Base-by-base conservation (phyloP, 2,797 vertebrate species). In the Ataeniobius toweri region DNA sequence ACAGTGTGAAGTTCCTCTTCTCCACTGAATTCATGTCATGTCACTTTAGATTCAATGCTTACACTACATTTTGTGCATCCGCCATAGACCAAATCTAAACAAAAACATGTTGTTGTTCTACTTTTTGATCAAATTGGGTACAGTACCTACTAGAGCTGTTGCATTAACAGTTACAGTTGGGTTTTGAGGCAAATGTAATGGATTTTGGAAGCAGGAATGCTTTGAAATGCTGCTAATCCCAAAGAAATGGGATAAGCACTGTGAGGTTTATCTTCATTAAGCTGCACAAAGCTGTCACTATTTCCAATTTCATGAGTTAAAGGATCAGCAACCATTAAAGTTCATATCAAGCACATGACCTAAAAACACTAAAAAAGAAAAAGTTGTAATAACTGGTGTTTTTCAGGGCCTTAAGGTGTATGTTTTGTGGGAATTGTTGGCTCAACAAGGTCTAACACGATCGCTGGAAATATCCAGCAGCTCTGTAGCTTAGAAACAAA, bases 161-260 rank as follows among this genome's bases (percentile, higher is more conserved):
- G 67, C 22, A 46, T 5, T 26, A 31, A 26, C 13, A n/a, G 39
- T 44, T 44, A 36, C 61, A 65, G 56, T n/a, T 2, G 2, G 28
- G 39, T 53, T 51, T 79, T 0, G 5, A 41, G n/a, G 10, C 18
- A 3, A 44, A 41, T 81, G 75, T 76, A 28, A 7, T n/a, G 59
- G 20, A 16, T 0, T 78, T 53, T 61, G 28, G 22, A 28, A 36
- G 46, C 39, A 68, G 73, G 83, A 86, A 85, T 82, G 81, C 85
- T 86, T 89, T 7, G 0, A 61, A 46, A 59, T 79, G 3, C 48
- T 65, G 31, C 71, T 78, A 69, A 75, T 26, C 78, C 59, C 39
- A 77, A 20, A 71, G 16, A 81, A 83, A 86, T 80, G 36, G 80
- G 80, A 79, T 69, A 22, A 24, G n/a, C 74, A 59, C 73, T n/a